Evolutionary conservation across 2,113 vertebrate genomes (phyloP).

Genomic region (Odobenus rosmarus): DNA sequence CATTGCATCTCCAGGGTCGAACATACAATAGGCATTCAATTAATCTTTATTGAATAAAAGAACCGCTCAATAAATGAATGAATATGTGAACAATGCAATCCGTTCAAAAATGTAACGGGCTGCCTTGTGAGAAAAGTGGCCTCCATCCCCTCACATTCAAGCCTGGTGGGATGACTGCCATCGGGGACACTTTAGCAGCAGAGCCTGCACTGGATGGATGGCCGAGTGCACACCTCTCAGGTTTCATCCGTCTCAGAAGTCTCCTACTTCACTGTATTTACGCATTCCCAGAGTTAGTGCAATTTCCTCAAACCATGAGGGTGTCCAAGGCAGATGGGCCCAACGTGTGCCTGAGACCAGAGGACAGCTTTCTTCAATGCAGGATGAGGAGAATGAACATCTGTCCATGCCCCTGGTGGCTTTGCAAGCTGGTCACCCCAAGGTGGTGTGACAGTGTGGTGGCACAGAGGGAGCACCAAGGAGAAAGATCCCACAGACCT

Average conservation of each 20-base stretch:
- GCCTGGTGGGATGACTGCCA: neutral
- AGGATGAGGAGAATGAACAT: neutral
- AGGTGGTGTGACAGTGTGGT: neutral
- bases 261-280: rapidly evolving
- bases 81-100: neutral
- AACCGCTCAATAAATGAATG: neutral
- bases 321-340: neutral
- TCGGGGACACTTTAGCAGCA: rapidly evolving
- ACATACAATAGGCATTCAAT: rapidly evolving
- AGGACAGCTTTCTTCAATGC: no score
- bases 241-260: neutral
- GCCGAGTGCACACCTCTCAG: no score
- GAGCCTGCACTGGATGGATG: rapidly evolving
- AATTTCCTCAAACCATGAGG: neutral
- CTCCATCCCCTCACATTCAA: rapidly evolving
- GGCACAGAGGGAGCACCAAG: neutral
- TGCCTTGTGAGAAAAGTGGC: neutral
- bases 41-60: neutral
- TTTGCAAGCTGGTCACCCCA: neutral
- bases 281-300: neutral
- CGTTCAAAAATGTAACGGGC: neutral
- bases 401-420: neutral
- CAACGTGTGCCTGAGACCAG: neutral
- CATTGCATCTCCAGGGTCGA: neutral
- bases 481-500: neutral